Conservation (phyloP, 2,113 vertebrate species). For the Probosciger aterrimus region DNA sequence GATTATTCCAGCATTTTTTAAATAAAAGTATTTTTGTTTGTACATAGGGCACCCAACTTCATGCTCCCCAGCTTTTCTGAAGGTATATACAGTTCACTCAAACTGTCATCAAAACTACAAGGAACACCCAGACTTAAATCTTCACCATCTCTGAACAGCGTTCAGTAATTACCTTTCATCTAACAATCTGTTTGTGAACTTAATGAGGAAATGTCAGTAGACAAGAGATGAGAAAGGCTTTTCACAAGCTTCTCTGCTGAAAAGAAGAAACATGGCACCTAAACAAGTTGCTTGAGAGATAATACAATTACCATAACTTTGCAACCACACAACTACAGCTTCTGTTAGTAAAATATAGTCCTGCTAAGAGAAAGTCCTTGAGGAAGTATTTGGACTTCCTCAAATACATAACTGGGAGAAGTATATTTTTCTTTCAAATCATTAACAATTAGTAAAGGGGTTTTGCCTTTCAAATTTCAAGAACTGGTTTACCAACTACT, state of each 20-base stretch:
- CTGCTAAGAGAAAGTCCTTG: neutral
- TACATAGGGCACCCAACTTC: neutral
- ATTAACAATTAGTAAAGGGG: neutral
- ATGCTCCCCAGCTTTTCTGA: neutral
- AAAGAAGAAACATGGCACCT: neutral
- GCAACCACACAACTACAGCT: neutral
- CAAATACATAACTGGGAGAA: neutral
- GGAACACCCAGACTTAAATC: neutral
- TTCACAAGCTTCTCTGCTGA: neutral
- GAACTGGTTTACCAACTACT: neutral
- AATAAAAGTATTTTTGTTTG: neutral
- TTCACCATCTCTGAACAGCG: neutral
- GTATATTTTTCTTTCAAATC: neutral
- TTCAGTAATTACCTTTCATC: neutral
- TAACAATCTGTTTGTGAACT: neutral
- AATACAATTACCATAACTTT: neutral
- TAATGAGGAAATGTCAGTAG: neutral
- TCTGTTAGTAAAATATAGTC: neutral
- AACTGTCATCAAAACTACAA: neutral
- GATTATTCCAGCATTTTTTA: neutral
- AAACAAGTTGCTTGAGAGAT: neutral
- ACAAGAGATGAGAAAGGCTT: neutral
- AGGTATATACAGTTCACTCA: neutral
- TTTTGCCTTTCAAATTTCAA: neutral
- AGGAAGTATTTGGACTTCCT: neutral